These are phyloP conservation scores for Drosophila prostipennis DNA, from an alignment of 2,888 invertebrate genomes.

Conservation along the genomic window DNA sequence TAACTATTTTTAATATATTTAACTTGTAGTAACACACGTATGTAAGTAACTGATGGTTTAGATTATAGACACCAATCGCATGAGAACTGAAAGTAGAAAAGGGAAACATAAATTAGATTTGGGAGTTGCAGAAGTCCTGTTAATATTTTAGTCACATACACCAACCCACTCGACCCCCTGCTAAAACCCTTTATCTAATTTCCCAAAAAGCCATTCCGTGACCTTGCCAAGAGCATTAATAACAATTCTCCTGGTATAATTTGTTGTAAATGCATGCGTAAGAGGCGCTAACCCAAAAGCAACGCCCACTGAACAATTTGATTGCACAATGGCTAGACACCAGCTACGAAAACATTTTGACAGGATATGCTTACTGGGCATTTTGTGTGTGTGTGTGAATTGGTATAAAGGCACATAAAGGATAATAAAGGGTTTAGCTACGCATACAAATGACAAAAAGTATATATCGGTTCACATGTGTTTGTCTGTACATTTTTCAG, in stretches of 20 bases:
- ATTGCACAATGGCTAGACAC: conserved; percentile 52
- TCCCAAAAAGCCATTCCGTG: conserved; percentile 19
- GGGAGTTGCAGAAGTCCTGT: conserved; percentile 8
- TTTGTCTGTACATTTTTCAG: not conserved
- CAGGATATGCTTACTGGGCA: conserved; percentile 31
- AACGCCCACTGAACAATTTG: conserved; percentile 51
- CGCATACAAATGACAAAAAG: conserved; percentile 20
- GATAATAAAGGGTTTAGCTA: conserved; percentile 60
- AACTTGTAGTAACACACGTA: conserved; percentile 19
- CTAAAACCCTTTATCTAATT: conserved; percentile 32
- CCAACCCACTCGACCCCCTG: not conserved
- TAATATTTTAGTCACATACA: conserved; percentile 27
- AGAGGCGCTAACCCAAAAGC: conserved; percentile 37
- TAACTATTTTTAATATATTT: conserved; percentile 8
- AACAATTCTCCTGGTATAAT: conserved; percentile 45
- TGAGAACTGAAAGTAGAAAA: conserved; percentile 48
- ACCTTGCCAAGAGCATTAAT: conserved; percentile 43
- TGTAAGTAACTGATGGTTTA: conserved; percentile 25
- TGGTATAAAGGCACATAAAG: conserved; percentile 28
- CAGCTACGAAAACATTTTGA: conserved; percentile 37
- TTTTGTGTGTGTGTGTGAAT: conserved; percentile 23
- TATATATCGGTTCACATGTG: conserved; percentile 2
- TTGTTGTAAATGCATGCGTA: conserved; percentile 63
- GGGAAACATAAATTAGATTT: conserved; percentile 16
- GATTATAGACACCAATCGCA: conserved; percentile 46